Percentiles rank a stretch among this genome's conserved stretches.
phyloP scores from a whole-genome alignment of 2,113 vertebrate species.

The Circaetus cinerascens region DNA sequence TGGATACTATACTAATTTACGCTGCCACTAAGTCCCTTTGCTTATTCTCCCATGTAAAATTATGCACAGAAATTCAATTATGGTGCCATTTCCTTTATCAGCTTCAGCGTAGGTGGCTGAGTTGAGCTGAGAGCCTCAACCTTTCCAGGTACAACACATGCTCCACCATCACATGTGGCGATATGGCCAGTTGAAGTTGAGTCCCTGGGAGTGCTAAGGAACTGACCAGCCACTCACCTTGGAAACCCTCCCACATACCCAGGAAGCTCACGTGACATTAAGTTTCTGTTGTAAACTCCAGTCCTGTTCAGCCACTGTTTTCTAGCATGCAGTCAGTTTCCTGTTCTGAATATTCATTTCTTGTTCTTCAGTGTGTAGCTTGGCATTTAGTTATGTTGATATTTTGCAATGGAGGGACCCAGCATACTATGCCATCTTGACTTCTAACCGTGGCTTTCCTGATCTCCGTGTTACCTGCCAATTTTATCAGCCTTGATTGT shows the following conservation, averaged over 20 bases:
- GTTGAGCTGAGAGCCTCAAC: background rate
- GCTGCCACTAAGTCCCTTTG: background rate
- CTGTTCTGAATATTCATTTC: background rate
- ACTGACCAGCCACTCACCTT: background rate
- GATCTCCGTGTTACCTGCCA: background rate
- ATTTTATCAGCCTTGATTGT: background rate
- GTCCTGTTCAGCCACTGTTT: background rate
- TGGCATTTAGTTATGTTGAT: background rate
- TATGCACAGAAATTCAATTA: background rate
- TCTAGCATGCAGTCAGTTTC: background rate
- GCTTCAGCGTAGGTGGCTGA: background rate
- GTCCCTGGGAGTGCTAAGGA: background rate
- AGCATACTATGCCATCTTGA: background rate
- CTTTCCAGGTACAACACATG: background rate
- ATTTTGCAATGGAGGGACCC: background rate
- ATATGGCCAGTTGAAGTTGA: background rate
- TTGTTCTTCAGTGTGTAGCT: background rate
- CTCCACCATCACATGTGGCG: rapidly evolving
- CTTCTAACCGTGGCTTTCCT: background rate
- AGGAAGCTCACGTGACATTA: background rate
- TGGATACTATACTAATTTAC: background rate
- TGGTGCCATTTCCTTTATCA: background rate
- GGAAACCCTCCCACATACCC: background rate
- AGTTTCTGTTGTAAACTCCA: background rate
- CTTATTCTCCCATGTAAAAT: background rate